These are phyloP conservation scores for Oreochromis mossambicus DNA, from an alignment of 2,797 vertebrate species.

Conservation along the genomic window DNA sequence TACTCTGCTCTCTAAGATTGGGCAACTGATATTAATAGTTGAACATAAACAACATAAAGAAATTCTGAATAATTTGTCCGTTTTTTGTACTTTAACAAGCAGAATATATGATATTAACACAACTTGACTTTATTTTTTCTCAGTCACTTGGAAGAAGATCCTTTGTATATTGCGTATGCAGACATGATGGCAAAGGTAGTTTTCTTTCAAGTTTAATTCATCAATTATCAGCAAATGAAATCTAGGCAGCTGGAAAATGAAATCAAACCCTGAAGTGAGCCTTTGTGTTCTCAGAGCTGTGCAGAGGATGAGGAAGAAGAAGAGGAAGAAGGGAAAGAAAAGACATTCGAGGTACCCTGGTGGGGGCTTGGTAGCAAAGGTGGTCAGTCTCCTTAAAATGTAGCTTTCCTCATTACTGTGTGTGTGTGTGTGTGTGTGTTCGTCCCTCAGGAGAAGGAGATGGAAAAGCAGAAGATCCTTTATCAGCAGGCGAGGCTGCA, in stretches of 20 bases:
- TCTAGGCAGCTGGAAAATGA: not conserved
- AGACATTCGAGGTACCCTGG: slow-evolving; percentile 89
- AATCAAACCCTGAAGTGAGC: not conserved
- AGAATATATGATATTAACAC: not conserved
- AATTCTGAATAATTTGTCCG: not conserved
- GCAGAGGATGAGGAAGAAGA: slow-evolving; percentile 87
- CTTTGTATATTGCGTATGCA: slow-evolving; percentile 94
- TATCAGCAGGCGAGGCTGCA: slow-evolving; percentile 97
- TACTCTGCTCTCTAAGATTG: no score
- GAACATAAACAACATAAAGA: no score
- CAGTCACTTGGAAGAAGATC: slow-evolving; percentile 90
- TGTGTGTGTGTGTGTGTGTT: not conserved
- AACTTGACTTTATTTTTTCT: not conserved
- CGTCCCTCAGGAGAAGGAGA: slow-evolving; percentile 90
- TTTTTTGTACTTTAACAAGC: not conserved
- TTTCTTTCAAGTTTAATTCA: not conserved
- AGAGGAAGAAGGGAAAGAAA: slow-evolving; percentile 91
- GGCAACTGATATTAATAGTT: no score
- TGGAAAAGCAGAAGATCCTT: slow-evolving; percentile 98
- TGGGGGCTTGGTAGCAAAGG: not conserved
- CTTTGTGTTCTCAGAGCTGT: slow-evolving; percentile 73
- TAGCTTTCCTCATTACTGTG: not conserved
- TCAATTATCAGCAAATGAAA: not conserved
- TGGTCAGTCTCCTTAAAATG: not conserved
- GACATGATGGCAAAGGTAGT: slow-evolving; percentile 99